Percentiles rank a stretch among this genome's conserved stretches.
These are phyloP conservation scores for Halictus quadricinctus DNA, from an alignment of 2,888 invertebrate genomes.

Conservation along the genomic window DNA sequence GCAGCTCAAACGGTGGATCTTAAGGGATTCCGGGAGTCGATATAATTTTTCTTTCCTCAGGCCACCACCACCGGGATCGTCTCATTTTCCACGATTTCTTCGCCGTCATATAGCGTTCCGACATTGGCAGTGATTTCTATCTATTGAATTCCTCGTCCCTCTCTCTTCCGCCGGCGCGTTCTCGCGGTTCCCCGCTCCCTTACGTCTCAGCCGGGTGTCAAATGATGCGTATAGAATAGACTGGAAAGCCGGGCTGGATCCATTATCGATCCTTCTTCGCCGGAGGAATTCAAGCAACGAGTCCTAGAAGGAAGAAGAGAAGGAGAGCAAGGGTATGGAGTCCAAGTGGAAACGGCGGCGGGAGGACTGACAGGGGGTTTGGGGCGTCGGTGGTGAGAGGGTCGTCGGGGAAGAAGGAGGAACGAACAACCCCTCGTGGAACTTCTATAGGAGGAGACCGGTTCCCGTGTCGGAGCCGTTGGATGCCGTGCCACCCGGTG, in stretches of 20 bases:
- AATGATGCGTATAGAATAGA: constrained; percentile 80
- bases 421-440: constrained; percentile 56
- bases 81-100: constrained; percentile 76
- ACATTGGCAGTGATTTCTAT: constrained; percentile 80
- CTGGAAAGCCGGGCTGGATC: constrained; percentile 76
- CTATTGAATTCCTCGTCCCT: constrained; percentile 77
- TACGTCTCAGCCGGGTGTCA: constrained; percentile 80
- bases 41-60: constrained; percentile 75
- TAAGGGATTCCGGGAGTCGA: constrained; percentile 74
- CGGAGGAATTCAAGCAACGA: constrained; percentile 66
- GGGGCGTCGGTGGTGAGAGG: constrained; percentile 30
- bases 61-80: constrained; percentile 53
- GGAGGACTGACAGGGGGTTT: constrained; percentile 6
- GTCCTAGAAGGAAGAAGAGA: constrained; percentile 24
- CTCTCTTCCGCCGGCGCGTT: constrained; percentile 42
- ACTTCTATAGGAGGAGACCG: constrained; percentile 59
- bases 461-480: constrained; percentile 63
- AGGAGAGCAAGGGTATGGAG: constrained; percentile 28
- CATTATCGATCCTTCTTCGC: constrained; percentile 76
- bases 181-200: constrained; percentile 60
- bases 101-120: constrained; percentile 68
- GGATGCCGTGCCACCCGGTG: constrained; percentile 75
- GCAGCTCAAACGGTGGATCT: constrained; percentile 62
- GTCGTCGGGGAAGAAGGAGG: constrained; percentile 46
- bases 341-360: constrained; percentile 2